These are phyloP conservation scores for Paramisgurnus dabryanus DNA, from an alignment of 2,113 vertebrate species.

Conservation along the genomic window DNA sequence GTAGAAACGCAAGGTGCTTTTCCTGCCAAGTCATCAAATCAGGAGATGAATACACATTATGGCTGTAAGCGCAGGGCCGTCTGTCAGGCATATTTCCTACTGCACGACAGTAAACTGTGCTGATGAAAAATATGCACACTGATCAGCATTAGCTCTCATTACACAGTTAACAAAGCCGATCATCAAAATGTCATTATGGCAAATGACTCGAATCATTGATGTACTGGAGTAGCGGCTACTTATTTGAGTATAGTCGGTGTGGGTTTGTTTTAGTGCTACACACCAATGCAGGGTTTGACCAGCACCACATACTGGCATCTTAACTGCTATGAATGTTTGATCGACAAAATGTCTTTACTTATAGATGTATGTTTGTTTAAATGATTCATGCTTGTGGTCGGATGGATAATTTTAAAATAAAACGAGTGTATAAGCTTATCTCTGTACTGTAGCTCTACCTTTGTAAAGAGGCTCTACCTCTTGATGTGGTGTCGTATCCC, in stretches of 20 bases:
- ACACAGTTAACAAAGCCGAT: slow-evolving; percentile 10
- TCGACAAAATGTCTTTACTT: neutral
- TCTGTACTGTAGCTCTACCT: no score
- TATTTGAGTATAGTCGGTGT: neutral
- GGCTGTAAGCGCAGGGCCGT: slow-evolving; percentile 11
- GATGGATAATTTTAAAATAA: no score
- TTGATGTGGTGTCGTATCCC: no score
- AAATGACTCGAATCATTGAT: slow-evolving; percentile 26
- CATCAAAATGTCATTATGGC: slow-evolving; percentile 33
- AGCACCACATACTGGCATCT: neutral
- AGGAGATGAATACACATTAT: slow-evolving; percentile 38
- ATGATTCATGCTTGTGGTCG: no score
- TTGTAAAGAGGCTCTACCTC: no score
- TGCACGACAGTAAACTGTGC: slow-evolving; percentile 33
- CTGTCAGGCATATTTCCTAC: slow-evolving; percentile 41
- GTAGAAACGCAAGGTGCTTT: slow-evolving; percentile 29
- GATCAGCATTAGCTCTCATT: slow-evolving; percentile 17
- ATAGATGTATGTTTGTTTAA: no score
- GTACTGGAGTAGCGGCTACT: neutral
- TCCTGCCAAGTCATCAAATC: slow-evolving; percentile 55
- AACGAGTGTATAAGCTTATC: no score
- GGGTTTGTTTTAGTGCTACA: neutral
- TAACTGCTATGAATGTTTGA: no score
- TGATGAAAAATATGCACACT: slow-evolving; percentile 13
- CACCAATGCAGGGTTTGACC: neutral